Evolutionary conservation across 2,888 invertebrate species (phyloP).

Genomic region (Sympetrum striolatum): DNA sequence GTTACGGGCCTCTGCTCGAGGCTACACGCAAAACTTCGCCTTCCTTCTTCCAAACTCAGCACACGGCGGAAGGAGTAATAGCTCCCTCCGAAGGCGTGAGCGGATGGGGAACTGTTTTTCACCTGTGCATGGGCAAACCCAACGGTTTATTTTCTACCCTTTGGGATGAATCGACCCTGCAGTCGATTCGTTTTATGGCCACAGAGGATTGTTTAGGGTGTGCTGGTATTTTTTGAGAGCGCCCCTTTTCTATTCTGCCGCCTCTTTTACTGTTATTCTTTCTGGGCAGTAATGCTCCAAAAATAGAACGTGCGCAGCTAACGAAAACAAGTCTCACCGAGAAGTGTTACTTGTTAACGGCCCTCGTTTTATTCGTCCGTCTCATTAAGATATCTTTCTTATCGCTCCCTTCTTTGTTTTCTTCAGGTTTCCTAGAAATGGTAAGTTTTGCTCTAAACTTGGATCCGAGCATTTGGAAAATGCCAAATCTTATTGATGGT

Average conservation of each 20-base stretch:
- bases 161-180: not conserved
- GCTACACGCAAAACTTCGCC: not conserved
- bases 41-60: not conserved
- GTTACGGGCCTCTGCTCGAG: not conserved
- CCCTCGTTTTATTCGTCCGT: too few relatives aligned
- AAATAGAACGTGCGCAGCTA: too few relatives aligned
- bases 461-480: too few relatives aligned
- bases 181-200: not conserved
- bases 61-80: slow-evolving; percentile 8
- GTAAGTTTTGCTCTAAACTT: too few relatives aligned
- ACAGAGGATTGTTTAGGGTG: not conserved
- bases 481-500: too few relatives aligned
- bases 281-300: not conserved
- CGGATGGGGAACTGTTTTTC: slow-evolving; percentile 35
- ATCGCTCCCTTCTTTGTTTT: too few relatives aligned
- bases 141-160: not conserved
- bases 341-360: too few relatives aligned
- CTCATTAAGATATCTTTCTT: too few relatives aligned
- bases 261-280: not conserved
- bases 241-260: not conserved
- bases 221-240: not conserved
- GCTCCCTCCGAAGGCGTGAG: not conserved
- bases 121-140: slow-evolving; percentile 4
- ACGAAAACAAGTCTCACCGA: too few relatives aligned
- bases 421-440: too few relatives aligned